Conservation (phyloP, 1,140 invertebrate species). For the Medauroidea extradentata region DNA sequence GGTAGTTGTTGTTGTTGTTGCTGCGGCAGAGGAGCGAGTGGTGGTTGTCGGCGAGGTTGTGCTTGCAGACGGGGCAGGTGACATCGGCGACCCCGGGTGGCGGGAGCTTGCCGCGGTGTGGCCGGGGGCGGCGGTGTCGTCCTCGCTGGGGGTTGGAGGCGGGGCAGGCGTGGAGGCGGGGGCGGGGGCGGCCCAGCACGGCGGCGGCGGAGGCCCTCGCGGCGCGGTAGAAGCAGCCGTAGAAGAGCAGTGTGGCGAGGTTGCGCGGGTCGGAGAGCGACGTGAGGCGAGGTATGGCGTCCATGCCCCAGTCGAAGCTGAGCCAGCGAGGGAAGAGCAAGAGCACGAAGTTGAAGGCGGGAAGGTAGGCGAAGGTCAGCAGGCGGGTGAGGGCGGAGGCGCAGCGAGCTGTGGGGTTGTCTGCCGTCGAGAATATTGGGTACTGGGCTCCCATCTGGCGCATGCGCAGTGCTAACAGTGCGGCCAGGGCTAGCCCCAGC, state of each 20-base stretch:
- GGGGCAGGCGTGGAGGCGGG: too few relatives aligned
- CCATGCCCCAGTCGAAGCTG: slow-evolving; percentile 96
- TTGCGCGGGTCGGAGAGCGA: slow-evolving; percentile 71
- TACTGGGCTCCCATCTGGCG: slow-evolving; percentile 57
- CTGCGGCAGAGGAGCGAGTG: slow-evolving; percentile 46
- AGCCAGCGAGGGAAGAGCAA: slow-evolving; percentile 75
- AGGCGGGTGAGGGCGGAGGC: slow-evolving; percentile 63
- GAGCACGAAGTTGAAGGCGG: slow-evolving; percentile 79
- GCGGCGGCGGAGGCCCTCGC: too few relatives aligned
- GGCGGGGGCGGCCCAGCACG: too few relatives aligned
- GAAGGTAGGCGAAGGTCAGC: slow-evolving; percentile 84
- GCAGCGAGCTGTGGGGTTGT: slow-evolving; percentile 83
- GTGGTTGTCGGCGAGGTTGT: slow-evolving; percentile 38
- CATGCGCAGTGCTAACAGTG: slow-evolving; percentile 57
- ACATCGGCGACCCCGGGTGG: too few relatives aligned
- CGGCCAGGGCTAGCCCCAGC: slow-evolving; percentile 45
- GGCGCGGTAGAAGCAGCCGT: slow-evolving; percentile 42
- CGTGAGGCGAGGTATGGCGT: slow-evolving; percentile 76
- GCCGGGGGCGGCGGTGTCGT: too few relatives aligned
- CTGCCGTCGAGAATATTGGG: slow-evolving; percentile 79
- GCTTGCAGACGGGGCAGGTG: slow-evolving; percentile 42
- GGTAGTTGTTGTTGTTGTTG: slow-evolving; percentile 47
- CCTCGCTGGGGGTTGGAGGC: too few relatives aligned
- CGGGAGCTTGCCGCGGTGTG: too few relatives aligned
- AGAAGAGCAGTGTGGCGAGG: slow-evolving; percentile 65